Evolutionary conservation across 2,888 invertebrate genomes (phyloP), one percentile per base, ranked within the genome.

Genomic region (Clepsis dumicolana): DNA sequence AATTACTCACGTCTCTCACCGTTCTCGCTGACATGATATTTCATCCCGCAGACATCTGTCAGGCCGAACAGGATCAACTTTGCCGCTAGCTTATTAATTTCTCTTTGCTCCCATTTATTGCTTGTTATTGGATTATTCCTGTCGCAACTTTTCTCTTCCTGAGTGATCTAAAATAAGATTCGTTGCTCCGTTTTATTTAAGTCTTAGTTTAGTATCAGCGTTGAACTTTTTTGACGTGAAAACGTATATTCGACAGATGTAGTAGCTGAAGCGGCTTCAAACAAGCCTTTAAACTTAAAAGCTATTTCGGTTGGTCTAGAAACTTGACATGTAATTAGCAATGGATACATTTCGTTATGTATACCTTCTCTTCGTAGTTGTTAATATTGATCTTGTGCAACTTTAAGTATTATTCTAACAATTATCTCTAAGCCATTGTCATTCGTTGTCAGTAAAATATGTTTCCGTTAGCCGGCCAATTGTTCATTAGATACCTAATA

Each of bases 91-190:
- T 82, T 90, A 89, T 89, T 90, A 91, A 90, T 90, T 89, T 89
- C 82, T 85, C 80, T 85, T 84, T 84, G 81, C 89, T 84, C 80
- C 80, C 79, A 80, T 84, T 89, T 88, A 90, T 88, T 87, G 87
- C 80, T 80, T 80, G 79, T 87, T 87, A 91, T 90, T 90, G 89
- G 87, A 89, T 91, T 90, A 90, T 89, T 86, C 87, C 86, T 84
- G 84, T 82, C 80, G 82, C 82, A 81, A 86, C 81, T 86, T 85
- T 84, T 83, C 81, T 83, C 85, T 83, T 84, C 81, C 79, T 79
- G 71, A 77, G 77, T 67, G 77, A 74, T 85, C 81, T 84, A 80
- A 84, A 87, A 86, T 85, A 85, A 81, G 80, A 83, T 82, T 79
- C 76, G 75, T 78, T 75, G 73, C 75, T 78, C 75, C 71, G 74